phyloP scores from a whole-genome alignment of 2,113 vertebrate species.

The Candoia aspera region DNA sequence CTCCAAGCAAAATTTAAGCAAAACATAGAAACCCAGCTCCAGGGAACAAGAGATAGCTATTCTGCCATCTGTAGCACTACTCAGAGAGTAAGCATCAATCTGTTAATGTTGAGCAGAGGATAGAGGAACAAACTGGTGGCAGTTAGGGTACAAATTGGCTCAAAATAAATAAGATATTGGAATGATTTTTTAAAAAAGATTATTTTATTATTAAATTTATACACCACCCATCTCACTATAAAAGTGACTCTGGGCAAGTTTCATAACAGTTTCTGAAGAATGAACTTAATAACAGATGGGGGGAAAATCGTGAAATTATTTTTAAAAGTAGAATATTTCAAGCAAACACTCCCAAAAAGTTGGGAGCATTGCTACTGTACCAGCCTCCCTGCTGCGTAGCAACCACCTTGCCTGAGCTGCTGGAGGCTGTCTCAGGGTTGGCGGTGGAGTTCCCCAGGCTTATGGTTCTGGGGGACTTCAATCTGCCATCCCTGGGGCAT shows the following conservation, averaged over 20 bases:
- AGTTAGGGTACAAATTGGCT: not conserved
- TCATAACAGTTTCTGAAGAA: not conserved
- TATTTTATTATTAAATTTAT: no score
- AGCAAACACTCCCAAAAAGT: no score
- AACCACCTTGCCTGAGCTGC: no score
- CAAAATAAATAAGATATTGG: not conserved
- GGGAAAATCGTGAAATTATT: not conserved
- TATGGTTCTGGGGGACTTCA: no score
- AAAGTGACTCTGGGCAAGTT: no score
- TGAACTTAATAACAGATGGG: not conserved
- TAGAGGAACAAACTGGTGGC: not conserved
- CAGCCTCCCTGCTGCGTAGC: no score
- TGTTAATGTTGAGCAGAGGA: not conserved
- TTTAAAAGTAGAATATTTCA: not conserved
- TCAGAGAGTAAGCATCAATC: constrained; percentile 84
- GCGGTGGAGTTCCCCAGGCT: no score
- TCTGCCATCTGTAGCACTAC: constrained; percentile 96
- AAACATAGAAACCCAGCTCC: constrained; percentile 86
- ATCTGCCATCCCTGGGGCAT: no score
- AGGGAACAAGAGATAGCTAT: constrained; percentile 94
- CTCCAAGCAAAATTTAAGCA: constrained; percentile 89
- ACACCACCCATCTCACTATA: no score
- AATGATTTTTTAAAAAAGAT: no score
- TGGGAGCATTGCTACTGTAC: no score
- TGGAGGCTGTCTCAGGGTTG: no score